Evolutionary conservation across 2,113 vertebrate genomes (phyloP).

Genomic region (Bucco capensis): DNA sequence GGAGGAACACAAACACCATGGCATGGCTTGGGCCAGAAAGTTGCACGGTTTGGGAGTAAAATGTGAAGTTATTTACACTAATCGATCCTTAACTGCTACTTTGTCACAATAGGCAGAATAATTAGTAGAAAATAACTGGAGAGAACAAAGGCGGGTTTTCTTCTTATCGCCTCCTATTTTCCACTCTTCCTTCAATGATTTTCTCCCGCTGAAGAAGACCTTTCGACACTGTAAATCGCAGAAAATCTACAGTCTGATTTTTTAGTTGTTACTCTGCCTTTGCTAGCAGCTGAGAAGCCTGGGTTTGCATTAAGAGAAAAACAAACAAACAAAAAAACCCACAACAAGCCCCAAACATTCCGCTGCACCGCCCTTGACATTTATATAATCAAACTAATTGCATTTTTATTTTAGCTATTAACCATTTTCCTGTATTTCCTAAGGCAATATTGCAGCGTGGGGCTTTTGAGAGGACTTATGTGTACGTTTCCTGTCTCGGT

Average conservation of each 20-base stretch:
- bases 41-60: slow-evolving; percentile 16
- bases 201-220: background rate
- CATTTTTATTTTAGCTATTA: slow-evolving; percentile 24
- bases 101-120: slow-evolving; percentile 53
- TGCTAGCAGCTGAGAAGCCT: background rate
- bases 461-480: background rate
- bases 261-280: background rate
- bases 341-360: too few species aligned
- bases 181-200: background rate
- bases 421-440: background rate
- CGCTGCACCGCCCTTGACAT: background rate
- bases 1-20: slow-evolving; percentile 43
- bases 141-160: slow-evolving; percentile 53
- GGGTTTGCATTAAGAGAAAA: background rate
- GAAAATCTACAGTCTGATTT: background rate
- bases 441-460: background rate
- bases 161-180: slow-evolving; percentile 7
- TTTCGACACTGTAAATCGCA: background rate
- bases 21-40: slow-evolving; percentile 4
- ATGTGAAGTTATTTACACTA: slow-evolving; percentile 37
- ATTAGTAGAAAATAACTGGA: slow-evolving; percentile 52
- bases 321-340: background rate
- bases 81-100: slow-evolving; percentile 54
- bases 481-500: background rate
- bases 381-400: slow-evolving; percentile 2